These are phyloP conservation scores for Aplocera efformata DNA, from an alignment of 2,888 invertebrate species.

Conservation along the genomic window DNA sequence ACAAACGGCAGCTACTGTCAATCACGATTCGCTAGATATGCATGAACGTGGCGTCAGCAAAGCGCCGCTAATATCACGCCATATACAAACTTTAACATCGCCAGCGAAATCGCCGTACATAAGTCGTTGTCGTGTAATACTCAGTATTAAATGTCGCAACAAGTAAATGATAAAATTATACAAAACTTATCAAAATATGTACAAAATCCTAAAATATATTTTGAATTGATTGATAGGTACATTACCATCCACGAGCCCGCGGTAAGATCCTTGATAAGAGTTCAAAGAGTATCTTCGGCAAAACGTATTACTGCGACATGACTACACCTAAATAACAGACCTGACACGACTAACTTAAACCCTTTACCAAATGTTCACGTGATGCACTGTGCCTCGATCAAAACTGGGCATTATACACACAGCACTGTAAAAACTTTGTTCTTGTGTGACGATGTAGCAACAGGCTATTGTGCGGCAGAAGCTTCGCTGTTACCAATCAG, in stretches of 20 bases:
- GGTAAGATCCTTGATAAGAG: background rate
- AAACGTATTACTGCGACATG: constrained; percentile 12
- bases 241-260: background rate
- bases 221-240: too few species aligned
- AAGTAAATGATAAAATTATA: constrained; percentile 2
- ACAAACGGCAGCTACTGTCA: too few species aligned
- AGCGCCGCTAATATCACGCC: too few species aligned
- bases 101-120: too few species aligned
- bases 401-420: constrained; percentile 24
- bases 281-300: background rate
- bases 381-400: too few species aligned
- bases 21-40: too few species aligned
- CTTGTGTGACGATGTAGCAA: constrained; percentile 56
- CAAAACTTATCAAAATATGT: constrained; percentile 7
- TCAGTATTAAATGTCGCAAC: too few species aligned
- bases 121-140: too few species aligned
- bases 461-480: constrained; percentile 62
- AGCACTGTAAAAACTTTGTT: constrained; percentile 43
- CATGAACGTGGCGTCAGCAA: too few species aligned
- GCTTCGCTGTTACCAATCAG: constrained; percentile 74
- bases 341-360: constrained; percentile 37
- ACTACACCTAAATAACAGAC: constrained; percentile 33
- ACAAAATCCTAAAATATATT: background rate
- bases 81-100: too few species aligned
- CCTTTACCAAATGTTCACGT: constrained; percentile 52